Percentiles rank a stretch among this genome's conserved stretches.
Conservation (phyloP, 2,888 invertebrate species). For the Rambutsinella grinnellia region DNA sequence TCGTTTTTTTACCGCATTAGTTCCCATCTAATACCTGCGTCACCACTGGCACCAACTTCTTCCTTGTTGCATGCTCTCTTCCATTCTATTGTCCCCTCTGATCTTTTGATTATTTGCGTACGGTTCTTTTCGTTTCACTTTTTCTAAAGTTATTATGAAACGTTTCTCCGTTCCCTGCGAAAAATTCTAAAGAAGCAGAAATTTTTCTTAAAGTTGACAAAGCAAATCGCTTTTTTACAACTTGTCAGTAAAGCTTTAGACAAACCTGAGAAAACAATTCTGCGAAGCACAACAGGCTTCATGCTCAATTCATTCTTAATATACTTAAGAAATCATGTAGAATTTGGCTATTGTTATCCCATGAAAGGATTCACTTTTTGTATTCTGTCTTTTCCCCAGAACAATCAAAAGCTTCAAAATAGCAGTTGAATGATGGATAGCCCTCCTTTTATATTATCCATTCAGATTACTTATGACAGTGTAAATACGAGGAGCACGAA, state of each 20-base stretch:
- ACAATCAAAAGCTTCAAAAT: not conserved
- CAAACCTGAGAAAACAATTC: not conserved
- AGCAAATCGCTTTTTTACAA: not conserved
- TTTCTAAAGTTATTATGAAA: slow-evolving; percentile 31
- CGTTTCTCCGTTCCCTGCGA: not conserved
- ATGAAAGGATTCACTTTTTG: not conserved
- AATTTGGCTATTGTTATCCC: not conserved
- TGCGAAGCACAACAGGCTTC: not conserved
- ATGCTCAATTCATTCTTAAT: not conserved
- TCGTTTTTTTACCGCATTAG: not conserved
- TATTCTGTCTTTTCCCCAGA: not conserved
- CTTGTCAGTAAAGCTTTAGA: not conserved
- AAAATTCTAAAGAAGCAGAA: not conserved
- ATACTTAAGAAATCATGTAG: not conserved
- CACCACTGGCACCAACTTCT: too few species aligned
- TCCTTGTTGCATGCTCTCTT: slow-evolving; percentile 23
- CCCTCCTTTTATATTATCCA: too few species aligned
- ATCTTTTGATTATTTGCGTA: slow-evolving; percentile 36
- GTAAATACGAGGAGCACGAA: not conserved
- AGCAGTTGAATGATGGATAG: not conserved
- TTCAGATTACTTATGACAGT: not conserved
- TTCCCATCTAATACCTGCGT: not conserved
- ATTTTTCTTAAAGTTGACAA: not conserved
- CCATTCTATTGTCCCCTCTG: slow-evolving; percentile 40
- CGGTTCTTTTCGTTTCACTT: slow-evolving; percentile 46